Evolutionary conservation across 2,888 invertebrate genomes (phyloP).

Genomic region (Nephrotoma flavescens): DNA sequence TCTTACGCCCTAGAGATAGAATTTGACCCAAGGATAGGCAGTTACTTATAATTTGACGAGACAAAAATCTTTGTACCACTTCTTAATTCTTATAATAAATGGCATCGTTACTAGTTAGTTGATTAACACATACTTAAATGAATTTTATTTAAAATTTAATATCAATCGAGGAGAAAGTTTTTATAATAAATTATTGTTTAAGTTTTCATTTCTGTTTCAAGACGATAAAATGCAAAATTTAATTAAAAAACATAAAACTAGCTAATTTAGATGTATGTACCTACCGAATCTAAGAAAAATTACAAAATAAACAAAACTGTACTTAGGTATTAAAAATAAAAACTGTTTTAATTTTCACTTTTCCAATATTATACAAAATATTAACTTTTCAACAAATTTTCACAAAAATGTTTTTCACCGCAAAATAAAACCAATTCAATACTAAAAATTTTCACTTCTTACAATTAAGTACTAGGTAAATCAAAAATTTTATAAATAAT

Average conservation of each 20-base stretch:
- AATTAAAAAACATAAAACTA: neutral
- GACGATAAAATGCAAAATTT: neutral
- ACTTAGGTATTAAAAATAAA: neutral
- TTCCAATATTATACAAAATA: neutral
- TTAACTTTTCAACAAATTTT: neutral
- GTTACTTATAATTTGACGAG: too few relatives aligned
- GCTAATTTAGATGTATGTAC: neutral
- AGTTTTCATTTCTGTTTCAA: neutral
- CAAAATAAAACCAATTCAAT: neutral
- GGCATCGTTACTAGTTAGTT: too few relatives aligned
- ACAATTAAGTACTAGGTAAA: neutral
- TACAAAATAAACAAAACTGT: neutral
- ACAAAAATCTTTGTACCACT: too few relatives aligned
- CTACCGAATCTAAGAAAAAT: neutral
- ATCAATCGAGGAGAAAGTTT: neutral
- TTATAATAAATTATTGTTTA: neutral
- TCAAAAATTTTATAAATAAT: neutral
- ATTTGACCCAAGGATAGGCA: too few relatives aligned
- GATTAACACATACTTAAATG: too few relatives aligned
- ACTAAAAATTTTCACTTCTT: neutral
- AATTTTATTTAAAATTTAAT: too few relatives aligned
- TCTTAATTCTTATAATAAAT: too few relatives aligned
- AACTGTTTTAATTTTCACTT: neutral
- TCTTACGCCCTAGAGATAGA: too few relatives aligned
- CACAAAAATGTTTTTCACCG: neutral